phyloP scores from a whole-genome alignment of 2,113 vertebrate species.

The Macrotus californicus region DNA sequence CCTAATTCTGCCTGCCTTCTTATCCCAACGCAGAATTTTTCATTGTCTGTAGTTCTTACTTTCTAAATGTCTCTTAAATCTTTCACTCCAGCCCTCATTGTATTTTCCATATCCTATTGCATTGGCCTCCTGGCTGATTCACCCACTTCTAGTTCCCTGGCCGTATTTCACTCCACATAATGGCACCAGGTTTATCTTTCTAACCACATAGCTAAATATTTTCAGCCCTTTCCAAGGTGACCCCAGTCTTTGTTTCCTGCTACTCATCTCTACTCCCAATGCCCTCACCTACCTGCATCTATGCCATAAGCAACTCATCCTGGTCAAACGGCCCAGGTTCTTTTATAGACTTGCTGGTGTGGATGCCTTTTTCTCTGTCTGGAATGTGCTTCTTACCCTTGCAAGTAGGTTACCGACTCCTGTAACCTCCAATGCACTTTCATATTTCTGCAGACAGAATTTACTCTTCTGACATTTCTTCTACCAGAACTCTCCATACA shows the following conservation, averaged over 20 bases:
- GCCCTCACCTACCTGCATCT: not conserved
- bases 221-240: not conserved
- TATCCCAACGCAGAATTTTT: not conserved
- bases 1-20: not conserved
- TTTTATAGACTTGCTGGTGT: not conserved
- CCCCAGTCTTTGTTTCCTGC: not conserved
- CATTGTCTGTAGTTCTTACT: not conserved
- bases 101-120: not conserved
- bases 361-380: not conserved
- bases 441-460: not conserved
- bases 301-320: not conserved
- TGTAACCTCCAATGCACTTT: not conserved
- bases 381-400: not conserved
- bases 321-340: not conserved
- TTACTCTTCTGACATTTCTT: not conserved
- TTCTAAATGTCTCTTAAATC: not conserved
- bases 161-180: not conserved
- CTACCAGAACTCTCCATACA: not conserved
- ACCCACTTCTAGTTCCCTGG: not conserved
- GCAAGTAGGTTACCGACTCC: not conserved
- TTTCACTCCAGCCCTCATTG: not conserved
- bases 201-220: not conserved
- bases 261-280: not conserved
- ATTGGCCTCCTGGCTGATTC: not conserved
- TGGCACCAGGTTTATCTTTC: not conserved